Base-by-base conservation (phyloP, 2,797 vertebrate genomes). In the Podargus strigoides region DNA sequence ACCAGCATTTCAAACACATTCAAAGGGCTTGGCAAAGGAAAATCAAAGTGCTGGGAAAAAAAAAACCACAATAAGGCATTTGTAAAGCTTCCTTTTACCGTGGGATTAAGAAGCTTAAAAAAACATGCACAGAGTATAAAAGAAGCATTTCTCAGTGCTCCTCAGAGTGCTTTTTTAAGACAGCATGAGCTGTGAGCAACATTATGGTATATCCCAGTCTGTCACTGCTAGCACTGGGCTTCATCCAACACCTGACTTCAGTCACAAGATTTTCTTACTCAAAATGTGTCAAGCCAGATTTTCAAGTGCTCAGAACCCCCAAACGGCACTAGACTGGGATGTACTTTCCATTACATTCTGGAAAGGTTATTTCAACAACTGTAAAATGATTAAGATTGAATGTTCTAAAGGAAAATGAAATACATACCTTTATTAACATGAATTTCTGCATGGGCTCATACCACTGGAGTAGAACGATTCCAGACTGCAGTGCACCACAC, bases 361-460 rank as follows among this genome's bases (percentile, higher is more conserved):
- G 23, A 79, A 74, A 83, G 52, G 72, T 74, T 64, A 42, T 90
- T 95, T 52, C 80, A 86, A n/a, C 68, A 79, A n/a, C 44, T 47
- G 23, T 3, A 0, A 5, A 21, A 88, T 10, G 56, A 58, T 30
- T 37, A 18, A 34, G 56, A 20, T 14, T 27, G 44, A 87, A 74
- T 18, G 26, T 46, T 39, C 39, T 22, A 22, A 85, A 36, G 19
- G 4, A 5, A 23, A 34, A 30, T 10, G 32, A 81, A 52, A 20
- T 47, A 95, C 97, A 94, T 94, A 99, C 99, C 99, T 99, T 99
- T 97, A 99, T 99, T 90, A 99, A 98, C 99, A 99, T 99, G 96
- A 99, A 99, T 97, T 98, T 99, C 98, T 99, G 99, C 99, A 99
- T 99, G 70, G 99, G 99, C 95, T 99, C 99, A 97, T 99, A 99